Conservation (phyloP, 1,140 invertebrate species). For the Anastrepha obliqua region DNA sequence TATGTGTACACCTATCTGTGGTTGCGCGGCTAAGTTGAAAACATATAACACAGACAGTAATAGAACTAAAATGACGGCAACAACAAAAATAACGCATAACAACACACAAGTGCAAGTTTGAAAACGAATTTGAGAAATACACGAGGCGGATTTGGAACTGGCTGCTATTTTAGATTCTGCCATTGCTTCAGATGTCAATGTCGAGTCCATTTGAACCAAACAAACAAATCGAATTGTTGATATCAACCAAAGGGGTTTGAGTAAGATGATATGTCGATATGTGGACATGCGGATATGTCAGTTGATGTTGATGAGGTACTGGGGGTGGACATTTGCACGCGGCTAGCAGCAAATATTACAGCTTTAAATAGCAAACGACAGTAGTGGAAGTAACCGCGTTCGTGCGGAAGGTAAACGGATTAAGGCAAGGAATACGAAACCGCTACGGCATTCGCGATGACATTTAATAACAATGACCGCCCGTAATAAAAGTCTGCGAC, state of each 20-base stretch:
- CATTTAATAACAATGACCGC: not conserved
- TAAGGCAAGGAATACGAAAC: not conserved
- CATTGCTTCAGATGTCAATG: conserved; percentile 9
- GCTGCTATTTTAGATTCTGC: conserved; percentile 31
- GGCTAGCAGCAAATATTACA: not conserved
- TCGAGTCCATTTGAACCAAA: conserved; percentile 48
- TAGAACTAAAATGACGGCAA: conserved; percentile 22
- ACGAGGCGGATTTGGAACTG: conserved; percentile 28
- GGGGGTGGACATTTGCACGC: not conserved
- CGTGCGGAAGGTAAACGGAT: conserved; percentile 32
- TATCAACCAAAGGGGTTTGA: not conserved
- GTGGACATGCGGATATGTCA: not conserved
- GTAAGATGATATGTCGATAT: not conserved
- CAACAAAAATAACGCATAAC: not conserved
- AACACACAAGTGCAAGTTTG: not conserved
- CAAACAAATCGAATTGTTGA: conserved; percentile 44
- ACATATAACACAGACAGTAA: not conserved
- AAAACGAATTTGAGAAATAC: not conserved
- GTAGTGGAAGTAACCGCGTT: conserved; percentile 20
- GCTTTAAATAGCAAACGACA: not conserved
- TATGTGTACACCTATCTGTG: not conserved
- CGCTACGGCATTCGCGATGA: not conserved
- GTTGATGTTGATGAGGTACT: not conserved
- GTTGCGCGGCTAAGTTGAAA: not conserved
- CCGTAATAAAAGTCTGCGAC: conserved; percentile 2